Evolutionary conservation across 2,888 invertebrate species (phyloP).

Genomic region (Mimas tiliae): DNA sequence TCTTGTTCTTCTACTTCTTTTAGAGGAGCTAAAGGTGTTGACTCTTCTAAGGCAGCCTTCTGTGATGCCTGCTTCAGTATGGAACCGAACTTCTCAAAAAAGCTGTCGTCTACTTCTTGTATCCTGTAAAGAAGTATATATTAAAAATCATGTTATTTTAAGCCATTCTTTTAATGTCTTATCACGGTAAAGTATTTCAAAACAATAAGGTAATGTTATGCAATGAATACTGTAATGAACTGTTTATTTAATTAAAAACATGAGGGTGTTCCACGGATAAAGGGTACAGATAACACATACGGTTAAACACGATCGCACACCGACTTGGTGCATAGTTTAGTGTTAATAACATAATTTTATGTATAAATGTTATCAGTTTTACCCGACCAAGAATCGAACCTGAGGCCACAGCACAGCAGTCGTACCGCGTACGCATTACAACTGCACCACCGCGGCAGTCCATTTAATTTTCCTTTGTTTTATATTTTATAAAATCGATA

Average conservation of each 20-base stretch:
- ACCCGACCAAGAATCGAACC: too few relatives aligned
- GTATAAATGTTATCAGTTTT: too few relatives aligned
- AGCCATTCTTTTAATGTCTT: not conserved
- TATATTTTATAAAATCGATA: too few relatives aligned
- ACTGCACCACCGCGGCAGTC: too few relatives aligned
- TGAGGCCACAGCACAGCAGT: too few relatives aligned
- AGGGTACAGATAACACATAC: too few relatives aligned
- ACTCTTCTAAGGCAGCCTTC: conserved; percentile 83
- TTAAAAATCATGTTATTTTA: not conserved
- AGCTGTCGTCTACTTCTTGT: conserved; percentile 92
- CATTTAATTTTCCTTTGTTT: too few relatives aligned
- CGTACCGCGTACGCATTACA: too few relatives aligned
- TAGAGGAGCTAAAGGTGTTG: conserved; percentile 82
- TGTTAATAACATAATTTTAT: too few relatives aligned
- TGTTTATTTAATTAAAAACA: not conserved
- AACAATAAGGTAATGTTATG: not conserved
- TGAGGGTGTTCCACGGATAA: not conserved
- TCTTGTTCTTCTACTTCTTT: conserved; percentile 74
- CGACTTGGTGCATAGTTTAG: too few relatives aligned
- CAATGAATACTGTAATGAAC: not conserved
- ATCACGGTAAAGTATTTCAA: not conserved
- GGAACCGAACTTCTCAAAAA: conserved; percentile 93
- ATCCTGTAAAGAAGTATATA: conserved; percentile 83
- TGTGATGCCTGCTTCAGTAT: conserved; percentile 87
- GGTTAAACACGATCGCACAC: too few relatives aligned